A percentile compares a stretch with the other conserved stretches of the same genome.
phyloP scores from a whole-genome alignment of 2,888 invertebrate species.

The Cancer borealis region DNA sequence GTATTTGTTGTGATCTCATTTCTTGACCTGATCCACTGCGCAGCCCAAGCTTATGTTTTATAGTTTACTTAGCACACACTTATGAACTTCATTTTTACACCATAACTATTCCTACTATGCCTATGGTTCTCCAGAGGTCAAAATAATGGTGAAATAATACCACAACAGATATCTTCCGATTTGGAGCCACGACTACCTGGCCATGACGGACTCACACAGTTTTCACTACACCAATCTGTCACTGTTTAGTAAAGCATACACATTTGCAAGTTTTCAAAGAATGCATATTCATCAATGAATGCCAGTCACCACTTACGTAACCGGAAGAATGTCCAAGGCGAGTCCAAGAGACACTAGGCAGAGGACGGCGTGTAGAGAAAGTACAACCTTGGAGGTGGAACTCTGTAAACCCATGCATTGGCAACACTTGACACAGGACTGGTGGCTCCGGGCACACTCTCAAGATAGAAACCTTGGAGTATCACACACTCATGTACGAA shows the following conservation, averaged over 20 bases:
- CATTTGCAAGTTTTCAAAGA: background rate
- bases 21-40: background rate
- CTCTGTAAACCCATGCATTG: background rate
- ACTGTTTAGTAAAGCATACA: too few relatives aligned
- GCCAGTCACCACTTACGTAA: slow-evolving; percentile 34
- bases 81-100: background rate
- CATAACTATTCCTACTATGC: background rate
- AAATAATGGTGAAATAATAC: background rate
- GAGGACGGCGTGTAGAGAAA: slow-evolving; percentile 6
- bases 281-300: background rate
- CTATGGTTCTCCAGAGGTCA: background rate
- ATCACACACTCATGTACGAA: too few relatives aligned
- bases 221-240: too few relatives aligned
- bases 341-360: background rate
- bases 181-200: too few relatives aligned
- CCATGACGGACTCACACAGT: too few relatives aligned
- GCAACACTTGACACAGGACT: slow-evolving; percentile 1
- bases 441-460: background rate
- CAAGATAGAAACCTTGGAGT: too few relatives aligned
- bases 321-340: slow-evolving; percentile 18
- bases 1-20: background rate
- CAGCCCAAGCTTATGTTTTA: background rate
- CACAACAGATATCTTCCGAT: too few relatives aligned
- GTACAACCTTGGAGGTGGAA: background rate
- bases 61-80: background rate